These are phyloP conservation scores for Forbesichthys agassizii DNA, from an alignment of 2,113 vertebrate genomes.

Conservation along the genomic window DNA sequence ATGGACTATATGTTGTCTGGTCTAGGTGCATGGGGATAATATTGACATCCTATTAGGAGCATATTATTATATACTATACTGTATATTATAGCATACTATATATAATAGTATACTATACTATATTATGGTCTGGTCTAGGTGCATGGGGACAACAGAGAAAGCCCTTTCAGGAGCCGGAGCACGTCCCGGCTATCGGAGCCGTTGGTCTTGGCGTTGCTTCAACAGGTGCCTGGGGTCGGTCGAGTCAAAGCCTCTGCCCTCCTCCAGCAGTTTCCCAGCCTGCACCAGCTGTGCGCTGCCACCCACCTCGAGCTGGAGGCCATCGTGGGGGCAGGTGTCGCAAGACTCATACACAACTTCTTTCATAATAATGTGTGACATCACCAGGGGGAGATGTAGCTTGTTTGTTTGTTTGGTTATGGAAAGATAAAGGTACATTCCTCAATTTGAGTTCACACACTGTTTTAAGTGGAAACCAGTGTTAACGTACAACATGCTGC, in stretches of 20 bases:
- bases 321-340: conserved; percentile 74
- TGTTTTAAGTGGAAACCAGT: too few relatives aligned
- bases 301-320: conserved; percentile 73
- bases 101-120: too few relatives aligned
- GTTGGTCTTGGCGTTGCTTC: conserved; percentile 74
- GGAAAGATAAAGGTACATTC: too few relatives aligned
- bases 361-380: conserved; percentile 60
- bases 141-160: conserved; percentile 79
- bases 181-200: conserved; percentile 65
- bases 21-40: too few relatives aligned
- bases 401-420: too few relatives aligned
- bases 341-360: conserved; percentile 82
- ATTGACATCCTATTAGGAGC: too few relatives aligned
- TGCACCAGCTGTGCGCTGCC: conserved; percentile 80
- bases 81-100: too few relatives aligned
- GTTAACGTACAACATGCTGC: too few relatives aligned
- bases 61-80: too few relatives aligned
- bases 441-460: too few relatives aligned
- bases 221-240: conserved; percentile 87
- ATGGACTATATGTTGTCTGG: too few relatives aligned
- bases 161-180: conserved; percentile 78
- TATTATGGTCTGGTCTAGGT: conserved; percentile 74
- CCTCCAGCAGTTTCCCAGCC: conserved; percentile 80
- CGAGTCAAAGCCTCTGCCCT: conserved; percentile 83
- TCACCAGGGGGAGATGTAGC: too few relatives aligned